These are phyloP conservation scores for Thalassaphorura encarpata DNA, from an alignment of 1,140 invertebrate genomes.

Conservation along the genomic window DNA sequence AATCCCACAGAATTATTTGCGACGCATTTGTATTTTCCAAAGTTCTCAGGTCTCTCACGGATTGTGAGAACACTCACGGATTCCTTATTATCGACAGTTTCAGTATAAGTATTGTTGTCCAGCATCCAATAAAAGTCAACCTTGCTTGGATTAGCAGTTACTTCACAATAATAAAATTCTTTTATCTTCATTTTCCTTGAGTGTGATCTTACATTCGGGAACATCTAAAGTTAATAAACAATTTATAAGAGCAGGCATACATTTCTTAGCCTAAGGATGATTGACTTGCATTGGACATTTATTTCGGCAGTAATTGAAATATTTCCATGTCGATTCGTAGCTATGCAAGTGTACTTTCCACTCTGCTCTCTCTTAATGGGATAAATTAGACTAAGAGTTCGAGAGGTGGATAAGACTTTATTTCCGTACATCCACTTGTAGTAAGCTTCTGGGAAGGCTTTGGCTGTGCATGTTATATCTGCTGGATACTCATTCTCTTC, in stretches of 20 bases:
- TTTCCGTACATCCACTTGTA: constrained; percentile 39
- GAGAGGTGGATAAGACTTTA: constrained; percentile 41
- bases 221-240: constrained; percentile 50
- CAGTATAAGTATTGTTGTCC: constrained; percentile 64
- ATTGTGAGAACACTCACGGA: constrained; percentile 54
- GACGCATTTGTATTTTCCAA: constrained; percentile 69
- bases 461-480: constrained; percentile 63
- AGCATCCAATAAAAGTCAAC: constrained; percentile 75
- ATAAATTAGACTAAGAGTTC: constrained; percentile 47
- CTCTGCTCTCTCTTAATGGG: constrained; percentile 50
- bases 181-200: constrained; percentile 56
- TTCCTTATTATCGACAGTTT: constrained; percentile 44
- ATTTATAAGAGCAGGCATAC: not conserved
- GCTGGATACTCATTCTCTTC: constrained; percentile 55
- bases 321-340: constrained; percentile 62
- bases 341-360: constrained; percentile 64
- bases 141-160: constrained; percentile 65
- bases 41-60: constrained; percentile 52
- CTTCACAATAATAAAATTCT: constrained; percentile 68
- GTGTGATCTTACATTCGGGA: constrained; percentile 69
- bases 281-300: constrained; percentile 68
- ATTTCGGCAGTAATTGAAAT: constrained; percentile 52
- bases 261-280: not conserved
- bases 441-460: constrained; percentile 49
- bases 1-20: constrained; percentile 71